Base-by-base conservation (phyloP, 2,113 vertebrate genomes). In the Hydropotes inermis region DNA sequence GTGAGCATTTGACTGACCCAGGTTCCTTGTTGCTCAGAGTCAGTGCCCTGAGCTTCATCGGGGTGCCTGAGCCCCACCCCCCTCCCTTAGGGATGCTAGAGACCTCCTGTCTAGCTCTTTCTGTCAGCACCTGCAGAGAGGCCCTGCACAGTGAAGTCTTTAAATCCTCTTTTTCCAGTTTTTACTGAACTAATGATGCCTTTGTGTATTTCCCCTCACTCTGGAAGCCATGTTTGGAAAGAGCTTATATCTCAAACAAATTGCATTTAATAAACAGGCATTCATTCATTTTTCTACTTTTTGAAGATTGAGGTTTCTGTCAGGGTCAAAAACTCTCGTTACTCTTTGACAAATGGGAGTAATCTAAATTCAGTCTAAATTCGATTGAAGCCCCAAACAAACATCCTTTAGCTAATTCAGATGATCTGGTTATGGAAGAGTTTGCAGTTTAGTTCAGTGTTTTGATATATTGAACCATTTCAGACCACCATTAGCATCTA, bases 401-500 rank as follows among this genome's bases (percentile, higher is more conserved):
- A 86, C n/a, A 47, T 16, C 6, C 91, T 23, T 93, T 83, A 91
- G 39, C 43, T 83, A 50, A 13, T 64, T 87, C n/a, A 96, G 64
- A 90, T 78, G 27, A 79, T 89, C 17, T 92, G 17, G 21, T n/a
- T 91, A 47, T 83, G 55, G 60, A 87, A 64, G 88, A 93, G 13
- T 86, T 39, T 28, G 13, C 57, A 47, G 14, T 85, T 88, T 74
- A 33, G 19, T 57, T 95, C 79, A 76, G 43, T 45, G 81, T 78
- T 87, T 91, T 52, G 50, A 88, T 87, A 70, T 93, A 30, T 16
- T 43, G 47, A 60, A 78, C 17, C 23, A 39, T 58, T 64, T 91
- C 43, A 87, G 81, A 70, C 28, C 27, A 61, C 54, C 43, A 21
- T 55, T 89, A n/a, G 45, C 54, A 55, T 36, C 43, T 61, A 23